Conservation (phyloP, 2,888 invertebrate species). For the Tetragnatha montana region DNA sequence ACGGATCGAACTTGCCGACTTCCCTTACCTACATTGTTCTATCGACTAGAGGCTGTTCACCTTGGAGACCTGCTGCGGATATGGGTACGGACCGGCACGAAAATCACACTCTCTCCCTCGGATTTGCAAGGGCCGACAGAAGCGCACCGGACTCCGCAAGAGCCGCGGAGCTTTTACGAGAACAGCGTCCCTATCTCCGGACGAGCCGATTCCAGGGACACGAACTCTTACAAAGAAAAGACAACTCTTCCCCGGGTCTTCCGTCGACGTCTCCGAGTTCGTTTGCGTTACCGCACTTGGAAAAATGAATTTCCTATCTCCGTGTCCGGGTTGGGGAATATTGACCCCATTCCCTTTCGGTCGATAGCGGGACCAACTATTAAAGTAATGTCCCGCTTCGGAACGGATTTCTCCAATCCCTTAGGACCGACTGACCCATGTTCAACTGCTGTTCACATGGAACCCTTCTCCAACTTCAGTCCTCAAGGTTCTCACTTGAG, state of each 20-base stretch:
- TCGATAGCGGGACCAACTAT: too few species aligned
- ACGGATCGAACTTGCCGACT: constrained; percentile 82
- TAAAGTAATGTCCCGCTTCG: constrained; percentile 74
- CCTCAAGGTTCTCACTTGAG: constrained; percentile 50
- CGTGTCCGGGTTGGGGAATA: constrained; percentile 74
- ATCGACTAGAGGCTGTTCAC: constrained; percentile 83
- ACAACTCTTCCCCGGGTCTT: constrained; percentile 76
- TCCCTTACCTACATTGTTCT: constrained; percentile 83
- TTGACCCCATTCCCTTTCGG: constrained; percentile 75
- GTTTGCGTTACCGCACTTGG: constrained; percentile 75
- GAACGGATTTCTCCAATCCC: constrained; percentile 74
- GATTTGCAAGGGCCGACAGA: constrained; percentile 42
- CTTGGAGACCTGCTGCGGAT: constrained; percentile 87
- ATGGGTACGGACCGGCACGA: constrained; percentile 76
- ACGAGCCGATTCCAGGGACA: constrained; percentile 77
- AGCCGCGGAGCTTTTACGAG: constrained; percentile 77
- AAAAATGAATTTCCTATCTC: constrained; percentile 72
- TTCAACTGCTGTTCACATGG: constrained; percentile 80
- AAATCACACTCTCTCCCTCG: constrained; percentile 49
- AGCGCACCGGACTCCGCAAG: constrained; percentile 73
- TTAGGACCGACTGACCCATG: constrained; percentile 77
- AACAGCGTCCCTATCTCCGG: constrained; percentile 76
- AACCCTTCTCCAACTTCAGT: constrained; percentile 77
- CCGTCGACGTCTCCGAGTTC: constrained; percentile 76
- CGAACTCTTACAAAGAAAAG: constrained; percentile 77